Base-by-base conservation (phyloP, 2,113 vertebrate genomes). In the Gymnarchus niloticus region DNA sequence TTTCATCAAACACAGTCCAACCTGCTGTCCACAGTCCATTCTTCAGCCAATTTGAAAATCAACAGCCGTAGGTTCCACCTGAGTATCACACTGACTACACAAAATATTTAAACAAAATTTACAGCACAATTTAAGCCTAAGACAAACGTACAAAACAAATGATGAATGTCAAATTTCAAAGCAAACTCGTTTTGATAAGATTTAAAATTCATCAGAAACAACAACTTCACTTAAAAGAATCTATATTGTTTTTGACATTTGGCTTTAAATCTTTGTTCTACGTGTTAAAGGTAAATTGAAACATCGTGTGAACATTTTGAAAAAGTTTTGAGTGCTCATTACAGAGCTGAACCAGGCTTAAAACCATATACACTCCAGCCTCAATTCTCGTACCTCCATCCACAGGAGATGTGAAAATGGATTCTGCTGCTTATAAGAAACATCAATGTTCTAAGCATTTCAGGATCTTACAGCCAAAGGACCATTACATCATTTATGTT, bases 1-100 rank as follows among this genome's bases (percentile, higher is more conserved):
- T 90, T 94, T 94, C 94, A 94, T 94, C 93, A 94, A 91, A 92
- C 86, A 91, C 87, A 89, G 88, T 92, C 87, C 91, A 92, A 92
- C 89, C 83, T 77, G 76, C 83, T 19, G 33, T 48, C 9, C 1
- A 48, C 23, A 9, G 37, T 80, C 83, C 49, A 41, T 19, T 2
- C 61, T 46, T 46, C 77, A 51, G 81, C 86, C 76, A 48, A 54
- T 59, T 23, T 82, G 80, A 82, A 56, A 46, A 56, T 33, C 44
- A 85, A n/a, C n/a, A n/a, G n/a, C n/a, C n/a, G n/a, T n/a, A n/a
- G n/a, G n/a, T n/a, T n/a, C n/a, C n/a, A n/a, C n/a, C n/a, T n/a
- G n/a, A n/a, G n/a, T n/a, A n/a, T n/a, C n/a, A n/a, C n/a, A n/a
- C n/a, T n/a, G n/a, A n/a, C n/a, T n/a, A n/a, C n/a, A n/a, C 14